phyloP scores from a whole-genome alignment of 2,113 vertebrate genomes.

The Aegithalos caudatus region DNA sequence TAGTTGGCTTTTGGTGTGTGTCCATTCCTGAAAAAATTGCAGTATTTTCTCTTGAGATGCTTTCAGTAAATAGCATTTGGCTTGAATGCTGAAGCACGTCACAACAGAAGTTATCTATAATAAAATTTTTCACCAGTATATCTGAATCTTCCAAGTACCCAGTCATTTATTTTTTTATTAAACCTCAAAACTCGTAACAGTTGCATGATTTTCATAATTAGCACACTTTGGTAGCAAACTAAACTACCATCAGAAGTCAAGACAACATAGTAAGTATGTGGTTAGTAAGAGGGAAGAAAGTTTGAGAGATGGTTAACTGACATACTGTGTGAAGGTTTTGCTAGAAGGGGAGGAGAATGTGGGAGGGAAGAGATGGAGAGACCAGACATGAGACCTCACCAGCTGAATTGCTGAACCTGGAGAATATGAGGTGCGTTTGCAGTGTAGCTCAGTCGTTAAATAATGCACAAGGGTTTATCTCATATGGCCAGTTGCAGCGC shows the following conservation, averaged over 20 bases:
- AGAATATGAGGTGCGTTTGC: constrained; percentile 29
- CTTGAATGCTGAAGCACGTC: neutral
- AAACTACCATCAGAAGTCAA: neutral
- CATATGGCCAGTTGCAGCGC: constrained; percentile 9
- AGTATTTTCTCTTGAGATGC: neutral
- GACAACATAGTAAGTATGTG: neutral
- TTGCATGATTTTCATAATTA: neutral
- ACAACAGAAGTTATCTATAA: neutral
- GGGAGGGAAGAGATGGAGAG: neutral
- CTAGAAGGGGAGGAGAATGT: neutral
- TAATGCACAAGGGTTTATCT: constrained; percentile 54
- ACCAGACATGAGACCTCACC: neutral
- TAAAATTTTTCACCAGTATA: neutral
- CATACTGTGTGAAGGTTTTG: neutral
- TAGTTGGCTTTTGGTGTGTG: neutral
- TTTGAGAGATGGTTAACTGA: neutral
- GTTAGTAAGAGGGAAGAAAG: neutral
- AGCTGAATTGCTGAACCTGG: constrained; percentile 34
- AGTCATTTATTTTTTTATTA: neutral
- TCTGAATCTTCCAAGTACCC: neutral
- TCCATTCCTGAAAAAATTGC: neutral
- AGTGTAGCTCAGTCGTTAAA: constrained; percentile 54
- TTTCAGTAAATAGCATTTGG: neutral
- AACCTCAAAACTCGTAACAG: neutral
- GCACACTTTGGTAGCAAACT: neutral